Conservation (phyloP, 2,888 invertebrate species). For the Oithona nana region DNA sequence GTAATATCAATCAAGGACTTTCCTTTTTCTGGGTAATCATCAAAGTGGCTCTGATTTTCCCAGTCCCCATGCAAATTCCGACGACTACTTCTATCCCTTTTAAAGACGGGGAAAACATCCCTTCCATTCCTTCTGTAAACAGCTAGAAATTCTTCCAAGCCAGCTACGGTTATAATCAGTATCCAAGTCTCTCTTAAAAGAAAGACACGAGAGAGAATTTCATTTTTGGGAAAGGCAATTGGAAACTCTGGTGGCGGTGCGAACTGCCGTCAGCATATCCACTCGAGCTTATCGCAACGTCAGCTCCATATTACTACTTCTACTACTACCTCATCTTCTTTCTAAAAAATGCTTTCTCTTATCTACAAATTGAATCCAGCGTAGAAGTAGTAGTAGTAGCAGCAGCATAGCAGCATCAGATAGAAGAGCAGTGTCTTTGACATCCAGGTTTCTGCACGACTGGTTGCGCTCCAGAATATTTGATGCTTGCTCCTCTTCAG, state of each 20-base stretch:
- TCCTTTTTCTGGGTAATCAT: neutral
- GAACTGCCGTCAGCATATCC: neutral
- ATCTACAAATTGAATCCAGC: neutral
- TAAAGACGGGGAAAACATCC: neutral
- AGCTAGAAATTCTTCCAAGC: neutral
- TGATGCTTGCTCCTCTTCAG: no score
- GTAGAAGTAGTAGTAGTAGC: no score
- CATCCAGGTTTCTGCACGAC: no score
- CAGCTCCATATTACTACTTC: neutral
- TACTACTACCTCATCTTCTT: neutral
- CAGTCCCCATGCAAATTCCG: neutral
- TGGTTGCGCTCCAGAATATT: no score
- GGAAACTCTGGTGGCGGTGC: no score
- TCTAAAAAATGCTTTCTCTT: neutral
- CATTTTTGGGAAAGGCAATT: neutral
- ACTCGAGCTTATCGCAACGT: neutral
- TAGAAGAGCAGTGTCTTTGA: neutral
- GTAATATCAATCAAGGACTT: neutral
- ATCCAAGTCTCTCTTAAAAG: no score
- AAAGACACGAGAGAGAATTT: neutral
- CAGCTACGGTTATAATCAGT: neutral
- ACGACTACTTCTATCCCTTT: neutral
- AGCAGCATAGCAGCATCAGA: no score
- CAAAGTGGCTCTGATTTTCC: neutral
- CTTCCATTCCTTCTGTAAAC: neutral